Conservation (phyloP, 2,888 invertebrate genomes). For the Trichacis sp. region DNA sequence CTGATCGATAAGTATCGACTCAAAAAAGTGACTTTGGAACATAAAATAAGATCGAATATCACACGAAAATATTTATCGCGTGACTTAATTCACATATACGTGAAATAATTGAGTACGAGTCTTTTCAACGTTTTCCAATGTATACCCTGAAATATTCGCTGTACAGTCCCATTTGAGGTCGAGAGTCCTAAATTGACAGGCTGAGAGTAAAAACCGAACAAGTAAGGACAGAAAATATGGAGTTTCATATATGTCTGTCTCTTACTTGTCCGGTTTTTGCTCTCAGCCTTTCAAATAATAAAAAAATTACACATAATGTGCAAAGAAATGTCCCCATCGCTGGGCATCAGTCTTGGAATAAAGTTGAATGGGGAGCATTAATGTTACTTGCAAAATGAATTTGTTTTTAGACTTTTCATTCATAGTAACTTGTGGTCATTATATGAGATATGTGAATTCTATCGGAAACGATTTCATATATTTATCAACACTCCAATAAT, state of each 20-base stretch:
- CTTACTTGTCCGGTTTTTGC: no score
- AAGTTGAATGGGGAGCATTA: not conserved
- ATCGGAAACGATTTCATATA: conserved; percentile 6
- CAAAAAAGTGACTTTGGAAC: no score
- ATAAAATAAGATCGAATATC: no score
- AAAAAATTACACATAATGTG: not conserved
- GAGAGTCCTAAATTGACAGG: not conserved
- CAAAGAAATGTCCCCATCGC: conserved; percentile 1
- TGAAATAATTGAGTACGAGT: not conserved
- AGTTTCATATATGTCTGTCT: no score
- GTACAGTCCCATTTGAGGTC: not conserved
- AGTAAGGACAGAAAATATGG: no score
- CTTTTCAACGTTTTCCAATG: no score
- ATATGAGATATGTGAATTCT: conserved; percentile 10
- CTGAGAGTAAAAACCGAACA: no score
- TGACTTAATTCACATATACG: no score
- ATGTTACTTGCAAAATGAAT: not conserved
- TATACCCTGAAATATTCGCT: conserved; percentile 34
- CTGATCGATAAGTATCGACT: no score
- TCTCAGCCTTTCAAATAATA: no score
- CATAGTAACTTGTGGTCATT: not conserved
- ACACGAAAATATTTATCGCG: no score
- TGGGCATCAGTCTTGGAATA: conserved; percentile 6
- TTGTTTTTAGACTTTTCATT: not conserved
- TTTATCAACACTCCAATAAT: conserved; percentile 4